These are phyloP conservation scores for Xiphophorus maculatus DNA, from an alignment of 2,113 vertebrate species.

Conservation along the genomic window DNA sequence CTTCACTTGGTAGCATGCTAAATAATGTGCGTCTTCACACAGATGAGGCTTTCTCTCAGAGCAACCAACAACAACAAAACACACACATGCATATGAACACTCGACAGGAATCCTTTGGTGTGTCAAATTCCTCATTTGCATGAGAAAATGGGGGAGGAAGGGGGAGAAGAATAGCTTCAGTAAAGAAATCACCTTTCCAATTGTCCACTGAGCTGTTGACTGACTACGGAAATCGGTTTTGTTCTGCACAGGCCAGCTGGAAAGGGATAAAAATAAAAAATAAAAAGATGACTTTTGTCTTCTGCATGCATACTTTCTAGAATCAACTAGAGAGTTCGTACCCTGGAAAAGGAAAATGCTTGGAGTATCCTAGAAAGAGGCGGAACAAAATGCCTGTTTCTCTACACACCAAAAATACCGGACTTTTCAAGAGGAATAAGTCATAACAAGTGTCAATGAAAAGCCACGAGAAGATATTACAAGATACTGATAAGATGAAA, in stretches of 20 bases:
- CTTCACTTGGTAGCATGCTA: constrained; percentile 60
- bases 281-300: constrained; percentile 41
- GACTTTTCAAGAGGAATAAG: no score
- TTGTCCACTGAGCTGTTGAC: constrained; percentile 50
- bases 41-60: constrained; percentile 47
- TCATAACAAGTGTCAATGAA: no score
- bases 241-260: constrained; percentile 15
- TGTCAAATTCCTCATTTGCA: constrained; percentile 67
- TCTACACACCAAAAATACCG: no score
- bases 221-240: constrained; percentile 46
- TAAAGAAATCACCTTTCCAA: constrained; percentile 30
- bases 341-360: no score
- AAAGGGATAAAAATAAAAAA: background rate
- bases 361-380: no score
- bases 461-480: no score
- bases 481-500: background rate
- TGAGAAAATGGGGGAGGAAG: constrained; percentile 42
- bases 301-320: constrained; percentile 7
- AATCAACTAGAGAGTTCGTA: background rate
- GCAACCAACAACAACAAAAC: constrained; percentile 13
- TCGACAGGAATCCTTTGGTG: constrained; percentile 46
- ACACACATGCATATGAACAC: constrained; percentile 2
- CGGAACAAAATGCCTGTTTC: no score
- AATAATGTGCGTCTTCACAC: constrained; percentile 66
- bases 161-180: constrained; percentile 43